Percentiles rank a stretch among this genome's conserved stretches.
Conservation (phyloP, 2,888 invertebrate species). For the Hydrotaea diabolus region DNA sequence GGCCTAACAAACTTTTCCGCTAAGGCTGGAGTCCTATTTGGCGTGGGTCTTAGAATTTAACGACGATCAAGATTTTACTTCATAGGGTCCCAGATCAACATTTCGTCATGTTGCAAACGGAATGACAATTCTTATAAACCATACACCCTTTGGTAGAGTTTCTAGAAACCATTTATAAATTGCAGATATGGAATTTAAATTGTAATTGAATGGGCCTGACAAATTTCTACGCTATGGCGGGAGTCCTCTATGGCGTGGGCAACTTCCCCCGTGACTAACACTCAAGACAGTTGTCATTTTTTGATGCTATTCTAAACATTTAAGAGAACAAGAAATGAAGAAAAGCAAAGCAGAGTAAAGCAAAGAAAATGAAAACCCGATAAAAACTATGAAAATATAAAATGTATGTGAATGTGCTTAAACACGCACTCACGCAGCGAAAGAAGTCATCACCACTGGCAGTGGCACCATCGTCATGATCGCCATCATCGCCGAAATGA, state of each 20-base stretch:
- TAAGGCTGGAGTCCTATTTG: no score
- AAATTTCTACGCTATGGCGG: no score
- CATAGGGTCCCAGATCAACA: no score
- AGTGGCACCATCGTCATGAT: background rate
- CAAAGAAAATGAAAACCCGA: background rate
- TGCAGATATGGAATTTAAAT: no score
- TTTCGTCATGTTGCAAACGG: no score
- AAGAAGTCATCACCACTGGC: conserved; percentile 13
- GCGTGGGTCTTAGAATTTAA: no score
- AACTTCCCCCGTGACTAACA: conserved; percentile 28
- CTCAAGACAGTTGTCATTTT: conserved; percentile 19
- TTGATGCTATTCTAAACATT: conserved; percentile 5
- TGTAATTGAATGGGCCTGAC: no score
- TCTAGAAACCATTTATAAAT: no score
- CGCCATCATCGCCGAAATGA: conserved; percentile 10
- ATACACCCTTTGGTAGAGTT: no score
- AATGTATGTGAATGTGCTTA: background rate
- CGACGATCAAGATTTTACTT: no score
- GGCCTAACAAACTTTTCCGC: no score
- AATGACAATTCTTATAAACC: no score
- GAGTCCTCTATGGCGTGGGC: background rate
- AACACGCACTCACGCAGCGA: conserved; percentile 2
- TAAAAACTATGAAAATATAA: background rate
- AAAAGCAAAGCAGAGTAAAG: background rate
- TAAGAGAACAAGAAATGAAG: background rate